Percentiles rank a stretch among this genome's conserved stretches.
Conservation (phyloP, 1,140 invertebrate species). For the Aethina tumida region DNA sequence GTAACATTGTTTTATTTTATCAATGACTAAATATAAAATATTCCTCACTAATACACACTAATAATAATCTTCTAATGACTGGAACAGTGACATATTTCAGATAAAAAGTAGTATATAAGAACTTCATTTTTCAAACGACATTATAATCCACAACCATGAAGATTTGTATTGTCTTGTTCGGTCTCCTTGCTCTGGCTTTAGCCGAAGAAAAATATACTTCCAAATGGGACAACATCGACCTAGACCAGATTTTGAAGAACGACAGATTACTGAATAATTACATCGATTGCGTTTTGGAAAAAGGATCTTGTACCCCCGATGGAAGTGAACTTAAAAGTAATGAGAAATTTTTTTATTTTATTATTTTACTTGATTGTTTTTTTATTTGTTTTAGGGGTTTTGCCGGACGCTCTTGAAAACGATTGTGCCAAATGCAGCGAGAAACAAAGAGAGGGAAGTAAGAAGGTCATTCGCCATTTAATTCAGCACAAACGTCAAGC, state of each 20-base stretch:
- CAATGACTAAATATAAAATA: too few species aligned
- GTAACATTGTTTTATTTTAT: too few species aligned
- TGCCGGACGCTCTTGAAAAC: constrained; percentile 53
- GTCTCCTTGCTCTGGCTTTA: too few species aligned
- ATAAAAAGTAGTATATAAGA: constrained; percentile 32
- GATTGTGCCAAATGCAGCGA: constrained; percentile 54
- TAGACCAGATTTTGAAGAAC: constrained; percentile 5
- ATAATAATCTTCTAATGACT: too few species aligned
- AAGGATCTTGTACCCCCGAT: constrained; percentile 2
- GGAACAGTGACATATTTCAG: constrained; percentile 16
- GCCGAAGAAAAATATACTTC: constrained; percentile 5
- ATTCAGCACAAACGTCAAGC: too few species aligned
- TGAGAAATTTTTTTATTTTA: not conserved
- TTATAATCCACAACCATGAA: too few species aligned
- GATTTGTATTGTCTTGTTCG: too few species aligned
- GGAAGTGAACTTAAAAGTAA: constrained; percentile 2
- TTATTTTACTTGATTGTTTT: not conserved
- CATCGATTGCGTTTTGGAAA: constrained; percentile 4
- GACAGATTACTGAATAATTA: constrained; percentile 8
- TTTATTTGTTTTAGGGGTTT: constrained; percentile 28
- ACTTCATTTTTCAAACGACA: constrained; percentile 58
- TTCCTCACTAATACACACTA: too few species aligned
- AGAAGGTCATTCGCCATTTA: constrained; percentile 47
- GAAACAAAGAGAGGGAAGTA: constrained; percentile 47
- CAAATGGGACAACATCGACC: constrained; percentile 5